Conservation (phyloP, 53 echinoderm and acorn worm genomes). For the Zoroaster sp. region DNA sequence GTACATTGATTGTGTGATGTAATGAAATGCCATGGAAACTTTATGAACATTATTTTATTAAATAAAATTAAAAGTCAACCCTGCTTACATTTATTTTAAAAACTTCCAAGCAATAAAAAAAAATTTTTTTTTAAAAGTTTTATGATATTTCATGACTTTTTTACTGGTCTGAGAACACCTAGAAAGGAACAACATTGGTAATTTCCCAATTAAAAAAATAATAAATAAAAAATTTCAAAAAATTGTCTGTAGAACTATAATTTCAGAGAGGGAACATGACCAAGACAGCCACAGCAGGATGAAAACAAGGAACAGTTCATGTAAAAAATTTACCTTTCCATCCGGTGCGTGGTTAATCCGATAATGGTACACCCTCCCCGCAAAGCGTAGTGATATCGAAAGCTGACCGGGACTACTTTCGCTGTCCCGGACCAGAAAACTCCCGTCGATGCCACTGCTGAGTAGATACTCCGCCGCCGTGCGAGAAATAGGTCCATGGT, state of each 20-base stretch:
- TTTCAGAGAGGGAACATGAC: background rate
- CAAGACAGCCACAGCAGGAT: background rate
- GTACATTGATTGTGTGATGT: too few species aligned
- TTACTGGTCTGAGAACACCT: too few species aligned
- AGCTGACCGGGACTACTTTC: conserved; percentile 96
- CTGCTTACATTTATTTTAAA: too few species aligned
- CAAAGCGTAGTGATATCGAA: conserved; percentile 94
- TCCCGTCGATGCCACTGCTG: conserved; percentile 98
- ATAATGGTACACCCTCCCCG: conserved; percentile 95
- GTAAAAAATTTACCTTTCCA: conserved; percentile 74
- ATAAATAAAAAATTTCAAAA: too few species aligned
- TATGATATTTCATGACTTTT: too few species aligned
- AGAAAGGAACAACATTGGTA: too few species aligned
- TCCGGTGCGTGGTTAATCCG: conserved; percentile 87
- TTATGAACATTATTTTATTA: too few species aligned
- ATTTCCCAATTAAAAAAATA: too few species aligned
- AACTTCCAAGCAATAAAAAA: too few species aligned
- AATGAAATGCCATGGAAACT: too few species aligned
- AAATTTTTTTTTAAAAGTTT: too few species aligned
- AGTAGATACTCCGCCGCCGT: conserved; percentile 96
- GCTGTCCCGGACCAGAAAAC: conserved; percentile 96
- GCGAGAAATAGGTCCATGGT: conserved; percentile 93
- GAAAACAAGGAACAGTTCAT: background rate
- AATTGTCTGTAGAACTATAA: background rate
- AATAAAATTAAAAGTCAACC: too few species aligned